These are phyloP conservation scores for Benthosema pterotum DNA, from an alignment of 2,797 vertebrate species.

Conservation along the genomic window DNA sequence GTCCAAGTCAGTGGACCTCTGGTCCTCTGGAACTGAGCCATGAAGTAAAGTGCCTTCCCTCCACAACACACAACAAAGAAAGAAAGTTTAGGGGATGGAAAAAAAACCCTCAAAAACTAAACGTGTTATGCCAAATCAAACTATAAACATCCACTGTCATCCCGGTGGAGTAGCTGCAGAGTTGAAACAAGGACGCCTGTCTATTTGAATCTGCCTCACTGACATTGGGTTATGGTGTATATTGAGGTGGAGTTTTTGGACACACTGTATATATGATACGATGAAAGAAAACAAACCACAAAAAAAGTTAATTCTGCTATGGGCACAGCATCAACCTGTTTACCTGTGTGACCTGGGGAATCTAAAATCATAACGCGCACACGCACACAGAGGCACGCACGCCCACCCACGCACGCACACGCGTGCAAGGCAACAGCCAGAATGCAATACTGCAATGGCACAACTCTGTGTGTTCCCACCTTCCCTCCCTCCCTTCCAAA, in stretches of 20 bases:
- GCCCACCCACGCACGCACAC: constrained; percentile 26
- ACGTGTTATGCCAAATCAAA: constrained; percentile 20
- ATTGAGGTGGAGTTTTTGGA: constrained; percentile 22
- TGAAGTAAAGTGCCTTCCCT: no score
- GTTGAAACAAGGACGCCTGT: constrained; percentile 40
- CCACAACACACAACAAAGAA: no score
- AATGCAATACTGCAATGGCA: not conserved
- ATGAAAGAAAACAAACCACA: no score
- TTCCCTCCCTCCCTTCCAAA: constrained; percentile 12
- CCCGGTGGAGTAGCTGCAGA: constrained; percentile 16
- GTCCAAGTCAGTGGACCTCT: no score
- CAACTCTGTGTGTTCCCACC: not conserved
- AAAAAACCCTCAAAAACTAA: not conserved
- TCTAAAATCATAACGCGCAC: constrained; percentile 16
- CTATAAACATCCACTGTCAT: constrained; percentile 16
- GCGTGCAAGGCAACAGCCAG: not conserved
- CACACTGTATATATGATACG: constrained; percentile 1
- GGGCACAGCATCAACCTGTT: constrained; percentile 16
- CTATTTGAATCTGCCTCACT: constrained; percentile 24
- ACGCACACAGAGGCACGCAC: constrained; percentile 5
- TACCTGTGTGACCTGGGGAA: constrained; percentile 12
- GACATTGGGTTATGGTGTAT: constrained; percentile 16
- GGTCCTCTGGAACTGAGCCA: no score
- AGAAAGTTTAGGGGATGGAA: not conserved
- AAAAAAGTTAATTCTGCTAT: constrained; percentile 24